Conservation (phyloP, 2,888 invertebrate species). For the Eurytoma californica region DNA sequence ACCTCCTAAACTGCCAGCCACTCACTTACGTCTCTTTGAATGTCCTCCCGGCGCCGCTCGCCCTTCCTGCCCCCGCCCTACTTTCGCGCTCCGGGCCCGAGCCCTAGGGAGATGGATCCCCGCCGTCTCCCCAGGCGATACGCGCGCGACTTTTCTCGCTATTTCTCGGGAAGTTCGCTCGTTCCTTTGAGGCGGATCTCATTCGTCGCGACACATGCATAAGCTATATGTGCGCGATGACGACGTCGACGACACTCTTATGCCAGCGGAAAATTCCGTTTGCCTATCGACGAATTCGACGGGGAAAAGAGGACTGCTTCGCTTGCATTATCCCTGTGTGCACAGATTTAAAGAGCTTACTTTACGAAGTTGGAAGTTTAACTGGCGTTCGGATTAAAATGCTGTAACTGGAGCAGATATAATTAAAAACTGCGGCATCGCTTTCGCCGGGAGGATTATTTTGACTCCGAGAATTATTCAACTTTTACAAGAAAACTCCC, state of each 20-base stretch:
- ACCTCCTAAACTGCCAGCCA: conserved; percentile 35
- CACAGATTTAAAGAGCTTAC: too few relatives aligned
- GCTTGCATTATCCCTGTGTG: too few relatives aligned
- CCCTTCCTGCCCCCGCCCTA: not conserved
- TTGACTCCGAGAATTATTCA: too few relatives aligned
- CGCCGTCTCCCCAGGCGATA: not conserved
- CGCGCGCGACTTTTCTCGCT: conserved; percentile 26
- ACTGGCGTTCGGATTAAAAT: too few relatives aligned
- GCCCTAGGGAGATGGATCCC: not conserved
- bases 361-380: too few relatives aligned
- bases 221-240: conserved; percentile 28
- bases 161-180: conserved; percentile 21
- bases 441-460: too few relatives aligned
- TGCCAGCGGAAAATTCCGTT: conserved; percentile 28
- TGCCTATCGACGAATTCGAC: conserved; percentile 11
- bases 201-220: conserved; percentile 38
- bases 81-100: conserved; percentile 18
- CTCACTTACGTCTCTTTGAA: conserved; percentile 44
- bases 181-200: conserved; percentile 38
- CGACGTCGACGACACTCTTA: not conserved
- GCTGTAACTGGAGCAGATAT: too few relatives aligned
- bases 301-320: not conserved
- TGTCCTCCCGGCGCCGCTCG: not conserved
- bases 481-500: too few relatives aligned
- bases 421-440: too few relatives aligned